Evolutionary conservation across 2,113 vertebrate species (phyloP).

Genomic region (Calyptomena viridis): DNA sequence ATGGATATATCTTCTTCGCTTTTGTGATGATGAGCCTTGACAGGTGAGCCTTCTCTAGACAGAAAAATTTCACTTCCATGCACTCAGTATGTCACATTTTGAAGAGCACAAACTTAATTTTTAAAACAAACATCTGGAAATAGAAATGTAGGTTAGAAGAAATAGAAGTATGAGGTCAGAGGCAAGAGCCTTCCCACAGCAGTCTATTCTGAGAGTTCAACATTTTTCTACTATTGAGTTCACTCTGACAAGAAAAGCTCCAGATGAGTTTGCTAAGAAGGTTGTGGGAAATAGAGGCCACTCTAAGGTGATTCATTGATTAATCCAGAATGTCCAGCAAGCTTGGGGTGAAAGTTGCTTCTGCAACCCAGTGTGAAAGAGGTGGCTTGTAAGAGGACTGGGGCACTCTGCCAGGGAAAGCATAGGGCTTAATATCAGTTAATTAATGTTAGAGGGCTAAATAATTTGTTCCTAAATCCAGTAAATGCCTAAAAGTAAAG

Average conservation of each 20-base stretch:
- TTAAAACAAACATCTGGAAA: constrained; percentile 15
- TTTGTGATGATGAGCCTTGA: background rate
- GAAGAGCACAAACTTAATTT: background rate
- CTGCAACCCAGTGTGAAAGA: background rate
- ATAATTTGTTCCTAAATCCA: background rate
- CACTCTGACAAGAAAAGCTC: background rate
- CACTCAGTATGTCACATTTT: background rate
- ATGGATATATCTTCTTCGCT: background rate
- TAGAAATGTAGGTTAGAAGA: constrained; percentile 2
- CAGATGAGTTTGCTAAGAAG: background rate
- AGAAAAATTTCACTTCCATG: background rate
- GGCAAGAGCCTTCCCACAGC: background rate
- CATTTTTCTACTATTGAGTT: background rate
- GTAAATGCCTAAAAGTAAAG: background rate
- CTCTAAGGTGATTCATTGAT: background rate
- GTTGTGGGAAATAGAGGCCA: background rate
- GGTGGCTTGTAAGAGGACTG: background rate
- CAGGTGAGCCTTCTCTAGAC: background rate
- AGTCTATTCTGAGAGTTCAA: background rate
- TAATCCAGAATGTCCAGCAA: background rate
- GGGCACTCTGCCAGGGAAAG: background rate
- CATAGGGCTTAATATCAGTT: background rate
- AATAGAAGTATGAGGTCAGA: background rate
- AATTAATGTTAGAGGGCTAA: background rate
- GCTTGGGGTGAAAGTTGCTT: background rate